Evolutionary conservation across 2,113 vertebrate species (phyloP).

Genomic region (Tachuris rubrigastra): DNA sequence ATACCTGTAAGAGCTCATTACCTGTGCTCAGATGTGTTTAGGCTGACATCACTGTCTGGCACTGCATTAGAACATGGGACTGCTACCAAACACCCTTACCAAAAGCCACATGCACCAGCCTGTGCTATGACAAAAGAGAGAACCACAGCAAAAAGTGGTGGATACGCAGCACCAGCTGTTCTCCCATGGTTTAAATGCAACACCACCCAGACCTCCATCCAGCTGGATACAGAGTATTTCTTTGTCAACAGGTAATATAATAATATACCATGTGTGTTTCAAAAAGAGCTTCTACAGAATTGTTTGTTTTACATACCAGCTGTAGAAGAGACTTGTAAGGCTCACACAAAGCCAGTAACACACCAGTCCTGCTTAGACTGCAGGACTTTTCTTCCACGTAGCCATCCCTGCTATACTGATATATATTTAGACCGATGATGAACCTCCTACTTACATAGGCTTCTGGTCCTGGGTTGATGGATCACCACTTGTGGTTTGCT

Average conservation of each 20-base stretch:
- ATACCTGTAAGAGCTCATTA: background rate
- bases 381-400: background rate
- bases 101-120: background rate
- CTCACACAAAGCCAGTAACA: background rate
- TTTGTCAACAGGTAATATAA: background rate
- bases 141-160: background rate
- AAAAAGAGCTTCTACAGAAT: background rate
- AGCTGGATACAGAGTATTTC: background rate
- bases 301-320: background rate
- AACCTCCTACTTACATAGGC: background rate
- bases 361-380: background rate
- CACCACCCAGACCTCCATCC: background rate
- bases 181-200: background rate
- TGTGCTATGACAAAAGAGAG: background rate
- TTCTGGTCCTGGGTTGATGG: background rate
- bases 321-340: background rate
- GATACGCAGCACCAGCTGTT: background rate
- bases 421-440: background rate
- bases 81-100: background rate
- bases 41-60: background rate
- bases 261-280: background rate
- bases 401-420: background rate
- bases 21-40: background rate
- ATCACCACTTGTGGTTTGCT: background rate
- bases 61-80: background rate